Conservation (phyloP, 2,113 vertebrate genomes). For the Hypanus sabinus region DNA sequence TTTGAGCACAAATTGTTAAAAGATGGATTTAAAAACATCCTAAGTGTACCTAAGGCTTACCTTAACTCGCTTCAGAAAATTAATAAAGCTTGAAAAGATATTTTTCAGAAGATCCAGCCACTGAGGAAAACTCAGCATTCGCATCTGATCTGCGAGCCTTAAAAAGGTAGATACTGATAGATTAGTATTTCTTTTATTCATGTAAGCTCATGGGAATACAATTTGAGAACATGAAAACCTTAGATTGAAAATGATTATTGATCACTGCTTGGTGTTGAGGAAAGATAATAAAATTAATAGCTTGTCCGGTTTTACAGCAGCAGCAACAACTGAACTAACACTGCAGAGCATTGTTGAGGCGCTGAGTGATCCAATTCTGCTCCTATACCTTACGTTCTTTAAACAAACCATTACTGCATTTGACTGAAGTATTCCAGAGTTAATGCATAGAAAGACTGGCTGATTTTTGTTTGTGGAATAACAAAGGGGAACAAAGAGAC, state of each 20-base stretch:
- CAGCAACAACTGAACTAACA: background rate
- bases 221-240: background rate
- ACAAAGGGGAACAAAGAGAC: background rate
- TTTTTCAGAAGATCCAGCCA: constrained; percentile 83
- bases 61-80: constrained; percentile 89
- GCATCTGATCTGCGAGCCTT: constrained; percentile 91
- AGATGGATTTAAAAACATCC: background rate
- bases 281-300: background rate
- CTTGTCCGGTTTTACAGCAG: background rate
- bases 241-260: background rate
- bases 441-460: background rate
- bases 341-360: too few relatives aligned
- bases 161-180: background rate
- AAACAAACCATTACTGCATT: background rate
- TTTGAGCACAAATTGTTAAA: background rate
- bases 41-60: constrained; percentile 51
- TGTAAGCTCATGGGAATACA: background rate
- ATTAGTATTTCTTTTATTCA: background rate
- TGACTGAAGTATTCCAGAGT: background rate
- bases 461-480: background rate
- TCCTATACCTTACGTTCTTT: background rate
- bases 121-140: constrained; percentile 86
- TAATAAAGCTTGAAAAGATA: constrained; percentile 80
- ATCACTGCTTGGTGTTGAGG: background rate
- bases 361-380: too few relatives aligned